Conservation (phyloP, 2,888 invertebrate genomes). For the Campaea margaritaria region DNA sequence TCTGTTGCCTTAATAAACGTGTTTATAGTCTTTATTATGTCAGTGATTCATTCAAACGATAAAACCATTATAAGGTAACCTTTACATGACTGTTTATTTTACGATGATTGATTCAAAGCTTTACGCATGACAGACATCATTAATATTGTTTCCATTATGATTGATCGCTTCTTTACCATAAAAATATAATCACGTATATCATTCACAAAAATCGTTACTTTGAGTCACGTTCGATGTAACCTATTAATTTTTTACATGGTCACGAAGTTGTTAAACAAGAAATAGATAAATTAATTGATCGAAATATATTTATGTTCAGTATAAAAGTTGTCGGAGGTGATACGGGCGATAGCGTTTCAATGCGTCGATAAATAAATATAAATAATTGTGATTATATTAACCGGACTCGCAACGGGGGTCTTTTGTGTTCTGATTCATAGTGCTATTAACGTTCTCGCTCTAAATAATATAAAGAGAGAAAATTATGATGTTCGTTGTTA, state of each 20-base stretch:
- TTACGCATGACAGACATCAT: slow-evolving; percentile 68
- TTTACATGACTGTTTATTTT: slow-evolving; percentile 51
- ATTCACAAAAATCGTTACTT: slow-evolving; percentile 23
- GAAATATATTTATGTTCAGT: slow-evolving; percentile 39
- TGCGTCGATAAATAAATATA: slow-evolving; percentile 63
- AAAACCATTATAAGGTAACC: slow-evolving; percentile 17
- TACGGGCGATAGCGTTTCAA: slow-evolving; percentile 37
- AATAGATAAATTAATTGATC: slow-evolving; percentile 48
- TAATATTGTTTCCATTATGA: slow-evolving; percentile 73
- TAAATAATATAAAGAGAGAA: slow-evolving; percentile 70
- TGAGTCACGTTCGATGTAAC: slow-evolving; percentile 55
- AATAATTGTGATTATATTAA: slow-evolving; percentile 72
- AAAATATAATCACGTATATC: slow-evolving; percentile 38
- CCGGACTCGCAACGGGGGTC: slow-evolving; percentile 67
- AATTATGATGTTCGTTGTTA: slow-evolving; percentile 71
- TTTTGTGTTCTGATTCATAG: slow-evolving; percentile 71
- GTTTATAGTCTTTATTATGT: not conserved
- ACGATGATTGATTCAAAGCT: slow-evolving; percentile 70
- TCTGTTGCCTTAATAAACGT: too few relatives aligned
- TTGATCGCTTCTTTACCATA: slow-evolving; percentile 64
- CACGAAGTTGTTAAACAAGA: slow-evolving; percentile 43
- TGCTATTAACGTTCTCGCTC: slow-evolving; percentile 69
- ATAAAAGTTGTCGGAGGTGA: slow-evolving; percentile 20
- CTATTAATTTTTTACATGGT: slow-evolving; percentile 43
- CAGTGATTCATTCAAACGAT: slow-evolving; percentile 4